Evolutionary conservation across 2,113 vertebrate genomes (phyloP).

Genomic region (Garra rufa): DNA sequence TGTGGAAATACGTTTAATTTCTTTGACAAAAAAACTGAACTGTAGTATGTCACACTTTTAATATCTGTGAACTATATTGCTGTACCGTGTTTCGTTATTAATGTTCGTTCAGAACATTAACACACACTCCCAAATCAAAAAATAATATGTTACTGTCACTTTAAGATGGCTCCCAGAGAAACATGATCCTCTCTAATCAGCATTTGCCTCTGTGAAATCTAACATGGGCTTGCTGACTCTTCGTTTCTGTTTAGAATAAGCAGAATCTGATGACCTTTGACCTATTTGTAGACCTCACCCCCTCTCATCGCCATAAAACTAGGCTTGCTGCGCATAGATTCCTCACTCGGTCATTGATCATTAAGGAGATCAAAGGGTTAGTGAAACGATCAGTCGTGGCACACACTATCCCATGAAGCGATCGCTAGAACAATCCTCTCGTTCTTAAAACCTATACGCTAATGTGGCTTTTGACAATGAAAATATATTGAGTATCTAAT

Average conservation of each 20-base stretch:
- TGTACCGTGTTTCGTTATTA: neutral
- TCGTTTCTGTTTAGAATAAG: constrained; percentile 68
- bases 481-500: neutral
- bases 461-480: neutral
- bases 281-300: constrained; percentile 59
- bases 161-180: constrained; percentile 62
- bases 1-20: neutral
- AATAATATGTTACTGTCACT: constrained; percentile 45
- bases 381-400: constrained; percentile 5
- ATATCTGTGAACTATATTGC: neutral
- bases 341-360: constrained; percentile 67
- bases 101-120: neutral
- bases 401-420: constrained; percentile 10
- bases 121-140: neutral
- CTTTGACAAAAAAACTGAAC: neutral
- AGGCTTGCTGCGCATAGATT: constrained; percentile 53
- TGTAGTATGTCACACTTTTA: neutral
- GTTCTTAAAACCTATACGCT: neutral
- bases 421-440: neutral
- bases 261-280: constrained; percentile 64
- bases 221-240: constrained; percentile 66
- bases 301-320: constrained; percentile 55
- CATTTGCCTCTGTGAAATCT: constrained; percentile 69
- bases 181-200: constrained; percentile 66
- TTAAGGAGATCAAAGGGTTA: constrained; percentile 51